A percentile compares a stretch with the other conserved stretches of the same genome.
Conservation (phyloP, 2,797 vertebrate genomes). For the Xenentodon cancila region DNA sequence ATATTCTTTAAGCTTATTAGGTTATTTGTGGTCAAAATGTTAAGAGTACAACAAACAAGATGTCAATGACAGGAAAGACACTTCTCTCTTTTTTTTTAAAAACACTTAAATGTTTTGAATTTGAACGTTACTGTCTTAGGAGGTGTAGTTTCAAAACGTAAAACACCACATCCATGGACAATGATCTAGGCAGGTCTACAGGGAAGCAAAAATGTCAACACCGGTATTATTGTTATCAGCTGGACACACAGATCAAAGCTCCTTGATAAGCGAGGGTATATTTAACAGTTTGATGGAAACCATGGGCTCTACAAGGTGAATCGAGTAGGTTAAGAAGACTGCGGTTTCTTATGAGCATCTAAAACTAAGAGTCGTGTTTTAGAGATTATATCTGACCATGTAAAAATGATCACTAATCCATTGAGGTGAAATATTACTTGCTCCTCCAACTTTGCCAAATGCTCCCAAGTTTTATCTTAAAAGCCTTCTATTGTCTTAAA, state of each 20-base stretch:
- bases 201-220: constrained; percentile 59
- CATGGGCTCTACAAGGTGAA: constrained; percentile 38
- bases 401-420: constrained; percentile 46
- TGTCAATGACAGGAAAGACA: neutral
- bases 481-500: constrained; percentile 50
- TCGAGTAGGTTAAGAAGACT: constrained; percentile 46
- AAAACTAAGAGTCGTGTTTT: constrained; percentile 46
- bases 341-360: constrained; percentile 41
- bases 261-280: constrained; percentile 35
- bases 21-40: constrained; percentile 19
- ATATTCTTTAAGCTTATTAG: constrained; percentile 41
- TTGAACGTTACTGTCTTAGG: constrained; percentile 17
- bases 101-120: constrained; percentile 21
- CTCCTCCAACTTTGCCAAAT: constrained; percentile 62
- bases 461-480: constrained; percentile 56
- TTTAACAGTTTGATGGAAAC: constrained; percentile 50
- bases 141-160: neutral
- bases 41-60: constrained; percentile 5
- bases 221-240: constrained; percentile 66
- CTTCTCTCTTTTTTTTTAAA: neutral
- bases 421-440: constrained; percentile 46
- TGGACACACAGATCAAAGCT: constrained; percentile 47
- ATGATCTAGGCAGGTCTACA: constrained; percentile 26
- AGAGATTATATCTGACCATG: constrained; percentile 46
- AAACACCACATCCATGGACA: neutral